Base-by-base conservation (phyloP, 2,113 vertebrate genomes). In the Chloropsis hardwickii region DNA sequence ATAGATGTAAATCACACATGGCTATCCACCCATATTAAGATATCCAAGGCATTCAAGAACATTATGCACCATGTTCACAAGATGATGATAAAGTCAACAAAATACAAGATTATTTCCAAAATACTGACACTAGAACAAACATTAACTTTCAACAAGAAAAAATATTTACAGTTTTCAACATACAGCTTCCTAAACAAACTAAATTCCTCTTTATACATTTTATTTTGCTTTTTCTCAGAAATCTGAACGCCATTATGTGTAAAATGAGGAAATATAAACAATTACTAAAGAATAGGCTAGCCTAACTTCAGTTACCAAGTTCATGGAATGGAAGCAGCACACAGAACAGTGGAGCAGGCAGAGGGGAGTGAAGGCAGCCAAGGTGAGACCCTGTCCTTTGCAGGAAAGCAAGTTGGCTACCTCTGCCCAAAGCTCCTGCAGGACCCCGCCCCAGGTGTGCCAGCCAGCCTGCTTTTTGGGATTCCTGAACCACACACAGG, bases 91-190 rank as follows among this genome's bases (percentile, higher is more conserved):
- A 91, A 71, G 50, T 76, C 94, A 94, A 96, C 81, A 85, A 81
- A 84, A 77, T 20, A 93, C 17, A 81, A 81, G 51, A 45, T 65
- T 84, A 92, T 95, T 95, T 95, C 81, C 89, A 91, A 95, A 95
- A 95, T 64, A 91, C 27, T 81, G 78, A 57, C n/a, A 42, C 50
- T 61, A 78, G 61, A 81, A 94, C 86, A 95, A 92, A 91, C 58
- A 94, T 23, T 78, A 94, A 78, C 61, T 72, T 95, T 54, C n/a
- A 60, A 17, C 9, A n/a, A 45, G 61, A 72, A 87, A 69, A 92
- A 95, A 91, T 76, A 79, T 91, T 95, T 91, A 73, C 27, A 27
- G 25, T 81, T 92, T 95, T 79, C 65, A 94, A 84, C 56, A 54
- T 91, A 66, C 67, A 86, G 72, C 72, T 92, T 88, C 81, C 79